A percentile compares a stretch with the other conserved stretches of the same genome.
These are phyloP conservation scores for Rhodophaea formosa DNA, from an alignment of 2,888 invertebrate species.

Conservation along the genomic window DNA sequence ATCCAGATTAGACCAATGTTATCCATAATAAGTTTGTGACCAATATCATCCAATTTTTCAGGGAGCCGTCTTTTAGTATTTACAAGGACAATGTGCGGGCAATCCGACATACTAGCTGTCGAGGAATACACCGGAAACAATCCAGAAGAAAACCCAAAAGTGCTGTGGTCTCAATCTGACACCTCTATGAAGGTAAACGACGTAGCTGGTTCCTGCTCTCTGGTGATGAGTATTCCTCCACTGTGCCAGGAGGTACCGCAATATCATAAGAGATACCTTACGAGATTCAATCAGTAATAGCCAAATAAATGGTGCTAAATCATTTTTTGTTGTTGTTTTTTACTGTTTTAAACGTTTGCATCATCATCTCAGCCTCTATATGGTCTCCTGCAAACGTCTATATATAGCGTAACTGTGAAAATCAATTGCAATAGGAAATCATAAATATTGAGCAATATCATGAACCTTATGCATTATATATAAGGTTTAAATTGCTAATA, in stretches of 20 bases:
- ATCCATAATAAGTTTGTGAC: too few species aligned
- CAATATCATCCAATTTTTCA: too few species aligned
- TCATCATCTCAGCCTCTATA: background rate
- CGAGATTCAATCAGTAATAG: conserved; percentile 32
- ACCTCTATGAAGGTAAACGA: conserved; percentile 49
- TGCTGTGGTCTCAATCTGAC: conserved; percentile 41
- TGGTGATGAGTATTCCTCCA: conserved; percentile 48
- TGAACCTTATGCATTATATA: too few species aligned
- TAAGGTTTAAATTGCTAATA: too few species aligned
- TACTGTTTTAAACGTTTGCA: background rate
- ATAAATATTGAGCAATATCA: too few species aligned
- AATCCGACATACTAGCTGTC: conserved; percentile 42
- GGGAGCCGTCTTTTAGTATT: conserved; percentile 53
- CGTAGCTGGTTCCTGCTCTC: conserved; percentile 50
- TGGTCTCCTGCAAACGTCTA: too few species aligned
- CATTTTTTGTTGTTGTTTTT: background rate
- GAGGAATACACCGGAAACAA: conserved; percentile 44
- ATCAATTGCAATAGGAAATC: too few species aligned
- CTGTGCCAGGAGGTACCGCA: conserved; percentile 38
- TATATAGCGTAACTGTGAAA: too few species aligned
- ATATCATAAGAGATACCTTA: conserved; percentile 49
- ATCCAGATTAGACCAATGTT: too few species aligned
- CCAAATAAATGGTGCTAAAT: background rate
- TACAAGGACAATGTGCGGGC: conserved; percentile 46
- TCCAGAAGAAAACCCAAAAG: conserved; percentile 31